phyloP scores from a whole-genome alignment of 2,113 vertebrate genomes.

The Sinocyclocheilus grahami region DNA sequence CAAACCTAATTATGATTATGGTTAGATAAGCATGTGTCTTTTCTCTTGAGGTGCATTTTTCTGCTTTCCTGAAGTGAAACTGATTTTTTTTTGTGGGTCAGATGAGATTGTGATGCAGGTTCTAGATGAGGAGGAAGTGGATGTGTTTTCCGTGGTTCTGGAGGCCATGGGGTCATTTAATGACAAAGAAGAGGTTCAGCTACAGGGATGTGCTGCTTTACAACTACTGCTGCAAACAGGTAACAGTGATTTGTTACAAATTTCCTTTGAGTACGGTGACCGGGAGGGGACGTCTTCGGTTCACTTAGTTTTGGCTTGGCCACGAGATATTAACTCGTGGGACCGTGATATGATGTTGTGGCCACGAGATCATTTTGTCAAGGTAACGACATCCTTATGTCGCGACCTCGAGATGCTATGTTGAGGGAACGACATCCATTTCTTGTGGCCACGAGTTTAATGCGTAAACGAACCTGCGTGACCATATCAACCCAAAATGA shows the following conservation, averaged over 20 bases:
- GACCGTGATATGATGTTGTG: too few relatives aligned
- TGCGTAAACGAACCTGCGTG: too few relatives aligned
- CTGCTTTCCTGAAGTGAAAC: not conserved
- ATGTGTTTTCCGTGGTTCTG: constrained; percentile 86
- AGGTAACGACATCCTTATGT: too few relatives aligned
- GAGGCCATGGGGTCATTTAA: constrained; percentile 85
- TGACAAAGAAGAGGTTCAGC: constrained; percentile 83
- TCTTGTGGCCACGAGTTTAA: too few relatives aligned
- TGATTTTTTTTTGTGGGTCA: constrained; percentile 41
- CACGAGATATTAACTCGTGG: too few relatives aligned
- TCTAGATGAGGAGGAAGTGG: constrained; percentile 84
- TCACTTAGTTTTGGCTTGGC: too few relatives aligned
- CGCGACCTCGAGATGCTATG: too few relatives aligned
- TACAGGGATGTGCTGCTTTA: constrained; percentile 85
- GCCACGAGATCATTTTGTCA: too few relatives aligned
- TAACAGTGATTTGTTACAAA: constrained; percentile 58
- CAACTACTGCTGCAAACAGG: constrained; percentile 86
- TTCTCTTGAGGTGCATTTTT: not conserved
- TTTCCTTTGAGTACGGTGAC: not conserved
- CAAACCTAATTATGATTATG: not conserved
- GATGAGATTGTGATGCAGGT: constrained; percentile 73
- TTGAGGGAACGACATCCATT: too few relatives aligned
- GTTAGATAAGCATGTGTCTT: not conserved
- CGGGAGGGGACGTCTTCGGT: too few relatives aligned
- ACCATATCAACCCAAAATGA: too few relatives aligned